These are phyloP conservation scores for Proisotoma minuta DNA, from an alignment of 2,888 invertebrate genomes.

Conservation along the genomic window DNA sequence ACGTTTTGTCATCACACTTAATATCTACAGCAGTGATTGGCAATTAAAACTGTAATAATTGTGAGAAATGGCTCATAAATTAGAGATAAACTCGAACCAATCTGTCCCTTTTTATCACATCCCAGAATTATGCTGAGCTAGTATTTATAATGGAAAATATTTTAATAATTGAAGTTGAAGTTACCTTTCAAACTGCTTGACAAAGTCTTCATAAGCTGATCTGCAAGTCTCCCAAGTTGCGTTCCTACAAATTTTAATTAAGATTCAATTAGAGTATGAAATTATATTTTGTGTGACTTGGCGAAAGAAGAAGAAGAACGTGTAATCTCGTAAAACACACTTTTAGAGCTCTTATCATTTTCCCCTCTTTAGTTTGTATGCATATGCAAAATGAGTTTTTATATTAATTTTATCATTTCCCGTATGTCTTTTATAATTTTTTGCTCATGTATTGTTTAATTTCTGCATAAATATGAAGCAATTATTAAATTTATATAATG, in stretches of 20 bases:
- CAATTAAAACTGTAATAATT: slow-evolving; percentile 42
- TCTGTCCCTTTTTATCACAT: slow-evolving; percentile 31
- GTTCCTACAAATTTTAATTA: slow-evolving; percentile 51
- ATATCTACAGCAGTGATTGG: slow-evolving; percentile 40
- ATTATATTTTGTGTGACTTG: slow-evolving; percentile 1
- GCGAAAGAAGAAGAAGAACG: background rate
- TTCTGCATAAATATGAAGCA: no score
- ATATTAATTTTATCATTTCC: no score
- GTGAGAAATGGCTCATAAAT: slow-evolving; percentile 36
- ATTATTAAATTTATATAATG: no score
- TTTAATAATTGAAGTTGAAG: slow-evolving; percentile 49
- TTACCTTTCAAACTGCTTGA: slow-evolving; percentile 90
- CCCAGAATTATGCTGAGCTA: no score
- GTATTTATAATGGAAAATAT: no score
- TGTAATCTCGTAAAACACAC: background rate
- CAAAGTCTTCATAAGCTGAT: slow-evolving; percentile 90
- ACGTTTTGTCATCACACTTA: background rate
- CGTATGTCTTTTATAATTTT: no score
- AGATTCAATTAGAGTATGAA: slow-evolving; percentile 46
- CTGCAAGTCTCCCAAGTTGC: slow-evolving; percentile 93
- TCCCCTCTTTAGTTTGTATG: no score
- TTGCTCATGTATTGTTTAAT: no score
- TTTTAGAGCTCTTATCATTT: no score
- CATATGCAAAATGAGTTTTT: no score
- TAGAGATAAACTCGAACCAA: slow-evolving; percentile 15